phyloP scores from a whole-genome alignment of 2,797 vertebrate species.

The Lepilemur septentrionalis region DNA sequence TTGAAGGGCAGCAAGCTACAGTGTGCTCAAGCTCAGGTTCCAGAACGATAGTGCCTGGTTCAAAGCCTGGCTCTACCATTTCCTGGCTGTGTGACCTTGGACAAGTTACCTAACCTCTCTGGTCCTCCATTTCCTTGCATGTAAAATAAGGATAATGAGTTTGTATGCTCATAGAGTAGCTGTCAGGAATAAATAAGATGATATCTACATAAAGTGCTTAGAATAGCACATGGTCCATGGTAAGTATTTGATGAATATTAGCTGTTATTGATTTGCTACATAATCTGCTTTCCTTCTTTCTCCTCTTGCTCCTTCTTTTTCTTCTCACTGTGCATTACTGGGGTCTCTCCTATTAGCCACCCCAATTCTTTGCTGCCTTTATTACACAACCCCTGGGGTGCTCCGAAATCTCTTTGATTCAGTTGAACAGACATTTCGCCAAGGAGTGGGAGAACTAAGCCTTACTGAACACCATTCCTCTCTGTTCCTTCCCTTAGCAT shows the following conservation, averaged over 20 bases:
- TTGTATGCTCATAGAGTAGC: not conserved
- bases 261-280: not conserved
- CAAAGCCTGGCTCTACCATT: not conserved
- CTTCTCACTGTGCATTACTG: not conserved
- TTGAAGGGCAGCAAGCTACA: not conserved
- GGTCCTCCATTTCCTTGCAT: not conserved
- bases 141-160: conserved; percentile 20
- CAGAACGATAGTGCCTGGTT: not conserved
- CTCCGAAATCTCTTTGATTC: not conserved
- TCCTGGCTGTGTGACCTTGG: not conserved
- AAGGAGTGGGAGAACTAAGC: not conserved
- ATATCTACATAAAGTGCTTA: not conserved
- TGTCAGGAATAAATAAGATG: not conserved
- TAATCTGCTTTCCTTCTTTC: not conserved
- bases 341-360: not conserved
- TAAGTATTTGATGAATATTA: not conserved
- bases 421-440: not conserved
- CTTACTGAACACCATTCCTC: not conserved
- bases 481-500: not conserved
- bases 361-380: not conserved
- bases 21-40: not conserved
- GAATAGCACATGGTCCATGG: not conserved
- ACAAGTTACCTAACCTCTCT: not conserved
- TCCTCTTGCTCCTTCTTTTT: not conserved
- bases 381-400: not conserved